Base-by-base conservation (phyloP, 2,113 vertebrate species). In the Nipponia nippon region DNA sequence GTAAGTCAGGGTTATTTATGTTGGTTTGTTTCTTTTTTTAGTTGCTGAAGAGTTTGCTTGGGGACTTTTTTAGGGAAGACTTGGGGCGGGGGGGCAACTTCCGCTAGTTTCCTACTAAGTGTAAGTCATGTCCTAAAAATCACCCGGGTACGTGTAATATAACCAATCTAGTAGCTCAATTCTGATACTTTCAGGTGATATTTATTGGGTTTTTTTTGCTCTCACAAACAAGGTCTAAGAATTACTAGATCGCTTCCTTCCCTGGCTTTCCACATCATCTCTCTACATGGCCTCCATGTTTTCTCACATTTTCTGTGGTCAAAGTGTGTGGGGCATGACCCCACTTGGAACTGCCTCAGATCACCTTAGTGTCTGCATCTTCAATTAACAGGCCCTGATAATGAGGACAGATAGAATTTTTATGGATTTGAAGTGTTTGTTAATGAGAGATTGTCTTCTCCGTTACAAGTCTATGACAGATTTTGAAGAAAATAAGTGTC, bases 1-100 rank as follows among this genome's bases (percentile, higher is more conserved):
- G 99, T 99, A 98, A 99, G 99, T 99, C 27, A 10, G 71, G 30
- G 47, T 87, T 82, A 16, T 69, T 83, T 61, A 7, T 66, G 21
- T 77, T 55, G 27, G 2, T 58, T 84, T 82, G 0, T 63, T 94
- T 83, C 16, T 58, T 56, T 65, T 73, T 71, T 34, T 17, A 56
- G 71, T 14, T 42, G 30, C 3, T 66, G n/a, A 69, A 50, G 53
- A 30, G 26, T 46, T 69, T 85, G 22, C 11, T 42, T 80, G 83
- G 19, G 30, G 32, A 9, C 27, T 9, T 38, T 82, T 83, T 63
- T 42, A 58, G 50, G 38, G 27, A 78, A 50, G 69, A 19, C 32
- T 38, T 38, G 38, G 38, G 38, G 38, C n/a, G n/a, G n/a, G n/a
- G n/a, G n/a, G n/a, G n/a, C 73, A 44, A 10, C 11, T 92, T 78